Conservation (phyloP, 1,140 invertebrate genomes). For the Procambarus clarkii region DNA sequence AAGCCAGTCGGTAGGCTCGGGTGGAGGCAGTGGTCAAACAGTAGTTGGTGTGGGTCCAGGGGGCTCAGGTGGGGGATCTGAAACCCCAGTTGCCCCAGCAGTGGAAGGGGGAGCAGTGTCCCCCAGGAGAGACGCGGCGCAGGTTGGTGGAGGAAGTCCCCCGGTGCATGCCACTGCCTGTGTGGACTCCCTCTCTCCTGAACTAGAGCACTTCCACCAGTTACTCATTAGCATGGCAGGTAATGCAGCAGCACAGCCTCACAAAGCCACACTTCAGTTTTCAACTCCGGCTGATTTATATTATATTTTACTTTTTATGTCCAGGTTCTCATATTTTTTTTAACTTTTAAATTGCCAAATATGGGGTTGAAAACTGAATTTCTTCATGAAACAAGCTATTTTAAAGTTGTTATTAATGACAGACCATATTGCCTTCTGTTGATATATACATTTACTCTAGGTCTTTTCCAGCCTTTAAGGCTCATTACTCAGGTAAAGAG, state of each 20-base stretch:
- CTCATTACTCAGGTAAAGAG: constrained; percentile 48
- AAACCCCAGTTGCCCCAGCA: constrained; percentile 58
- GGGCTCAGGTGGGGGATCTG: constrained; percentile 52
- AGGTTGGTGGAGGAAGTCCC: constrained; percentile 75
- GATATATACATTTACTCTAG: constrained; percentile 47
- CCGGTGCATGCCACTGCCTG: constrained; percentile 77
- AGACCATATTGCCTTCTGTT: constrained; percentile 32
- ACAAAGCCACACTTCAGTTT: constrained; percentile 67
- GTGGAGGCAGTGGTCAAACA: constrained; percentile 72
- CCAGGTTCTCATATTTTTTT: not conserved
- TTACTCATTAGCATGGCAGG: constrained; percentile 78
- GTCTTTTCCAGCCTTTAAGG: constrained; percentile 56
- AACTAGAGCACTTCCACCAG: constrained; percentile 79
- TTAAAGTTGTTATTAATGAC: constrained; percentile 39
- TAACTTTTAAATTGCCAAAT: not conserved
- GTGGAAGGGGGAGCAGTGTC: constrained; percentile 67
- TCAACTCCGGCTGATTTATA: constrained; percentile 32
- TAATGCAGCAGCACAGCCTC: constrained; percentile 66
- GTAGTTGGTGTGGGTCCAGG: constrained; percentile 62
- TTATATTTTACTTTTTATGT: not conserved
- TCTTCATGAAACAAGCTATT: constrained; percentile 38
- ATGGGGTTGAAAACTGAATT: constrained; percentile 57
- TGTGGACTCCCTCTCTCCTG: constrained; percentile 78
- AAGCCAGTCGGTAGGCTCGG: constrained; percentile 73
- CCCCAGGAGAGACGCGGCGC: constrained; percentile 73